Base-by-base conservation (phyloP, 2,888 invertebrate species). In the Volucella zonaria region DNA sequence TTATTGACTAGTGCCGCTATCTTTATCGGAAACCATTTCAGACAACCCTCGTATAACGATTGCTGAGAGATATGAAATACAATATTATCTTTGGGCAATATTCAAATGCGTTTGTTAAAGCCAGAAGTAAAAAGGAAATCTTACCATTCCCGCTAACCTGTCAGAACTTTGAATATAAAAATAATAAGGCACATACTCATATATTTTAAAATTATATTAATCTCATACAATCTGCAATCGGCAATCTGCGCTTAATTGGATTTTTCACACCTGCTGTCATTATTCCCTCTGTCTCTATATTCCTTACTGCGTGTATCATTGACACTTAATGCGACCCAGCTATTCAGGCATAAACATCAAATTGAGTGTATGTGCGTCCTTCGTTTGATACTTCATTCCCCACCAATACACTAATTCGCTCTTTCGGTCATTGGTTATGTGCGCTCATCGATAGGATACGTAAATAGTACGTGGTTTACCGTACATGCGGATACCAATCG, bases 171-270 rank as follows among this genome's bases (percentile, higher is more conserved):
- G 51, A 66, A 31, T 31, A 31, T 31, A 31, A 31, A 31, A 31
- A 6, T 31, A 31, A 31, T 31, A 31, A 31, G 31, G 31, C 6
- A 31, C 6, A 31, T 1, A 6, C 31, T 31, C 31, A 59, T 15
- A 66, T 80, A 83, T 80, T 75, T 80, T 80, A 75, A 83, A 83
- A 83, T 83, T 79, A 80, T 83, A 66, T 83, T 83, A 71, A 83
- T 79, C 83, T 83, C 75, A 54, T 49, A 31, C 31, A 31, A 31
- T 31, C 31, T 31, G 31, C 31, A 31, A 31, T 31, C 31, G 31
- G 79, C 66, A 83, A 83, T 83, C 75, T 75, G 75, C 71, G 64
- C 71, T 71, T 83, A 83, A 83, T 83, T 83, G 80, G 83, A 80
- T 83, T 83, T 79, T 80, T 83, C 80, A 71, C 80, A 79, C 79